These are phyloP conservation scores for Idaea aversata DNA, from an alignment of 2,888 invertebrate genomes.

Conservation along the genomic window DNA sequence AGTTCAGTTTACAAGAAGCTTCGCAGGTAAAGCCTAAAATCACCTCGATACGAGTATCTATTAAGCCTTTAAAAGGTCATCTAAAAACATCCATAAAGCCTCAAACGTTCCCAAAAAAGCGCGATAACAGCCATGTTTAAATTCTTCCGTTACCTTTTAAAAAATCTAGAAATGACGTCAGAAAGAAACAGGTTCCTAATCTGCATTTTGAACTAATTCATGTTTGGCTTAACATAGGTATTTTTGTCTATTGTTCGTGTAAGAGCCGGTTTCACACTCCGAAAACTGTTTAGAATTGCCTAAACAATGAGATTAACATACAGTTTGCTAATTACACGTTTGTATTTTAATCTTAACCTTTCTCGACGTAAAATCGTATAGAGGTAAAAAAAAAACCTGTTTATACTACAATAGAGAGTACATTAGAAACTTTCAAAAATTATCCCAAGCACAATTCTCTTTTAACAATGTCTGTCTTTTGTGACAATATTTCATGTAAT, in stretches of 20 bases:
- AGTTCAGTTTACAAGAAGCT: not conserved
- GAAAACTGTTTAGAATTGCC: not conserved
- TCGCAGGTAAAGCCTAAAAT: not conserved
- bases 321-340: not conserved
- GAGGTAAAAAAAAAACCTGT: not conserved
- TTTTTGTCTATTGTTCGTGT: not conserved
- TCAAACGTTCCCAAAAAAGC: not conserved
- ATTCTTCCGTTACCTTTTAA: not conserved
- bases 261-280: not conserved
- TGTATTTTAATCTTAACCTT: constrained; percentile 1
- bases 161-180: not conserved
- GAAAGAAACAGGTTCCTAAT: not conserved
- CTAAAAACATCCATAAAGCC: not conserved
- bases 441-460: too few species aligned
- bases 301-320: not conserved
- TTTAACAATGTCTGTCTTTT: too few species aligned
- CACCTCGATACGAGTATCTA: not conserved
- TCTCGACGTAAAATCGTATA: not conserved
- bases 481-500: too few species aligned
- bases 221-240: not conserved
- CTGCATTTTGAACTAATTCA: not conserved
- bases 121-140: not conserved
- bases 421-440: too few species aligned
- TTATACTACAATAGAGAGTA: not conserved
- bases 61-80: not conserved